Conservation (phyloP, 2,888 invertebrate species). For the Calameuta pallipes region DNA sequence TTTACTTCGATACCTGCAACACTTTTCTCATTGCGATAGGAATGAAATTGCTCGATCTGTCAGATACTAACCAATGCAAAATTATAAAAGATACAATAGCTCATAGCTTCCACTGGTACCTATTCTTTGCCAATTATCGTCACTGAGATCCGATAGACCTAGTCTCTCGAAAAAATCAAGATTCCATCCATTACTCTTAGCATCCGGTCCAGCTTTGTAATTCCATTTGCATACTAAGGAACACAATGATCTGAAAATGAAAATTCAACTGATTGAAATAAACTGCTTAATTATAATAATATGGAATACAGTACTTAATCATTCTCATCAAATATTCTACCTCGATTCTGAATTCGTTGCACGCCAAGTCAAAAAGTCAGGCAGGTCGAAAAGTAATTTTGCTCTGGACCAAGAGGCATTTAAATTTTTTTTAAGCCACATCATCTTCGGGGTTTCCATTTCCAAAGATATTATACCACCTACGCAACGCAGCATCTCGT, state of each 20-base stretch:
- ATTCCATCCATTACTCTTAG: conserved; percentile 75
- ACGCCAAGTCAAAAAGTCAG: conserved; percentile 94
- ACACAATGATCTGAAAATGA: conserved; percentile 80
- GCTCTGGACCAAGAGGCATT: conserved; percentile 76
- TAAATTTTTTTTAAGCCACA: conserved; percentile 89
- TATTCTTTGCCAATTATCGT: conserved; percentile 77
- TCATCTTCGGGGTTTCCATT: conserved; percentile 94
- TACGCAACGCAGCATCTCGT: conserved; percentile 84
- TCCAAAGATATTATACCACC: conserved; percentile 95
- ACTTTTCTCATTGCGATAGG: not conserved
- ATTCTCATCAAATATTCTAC: conserved; percentile 55
- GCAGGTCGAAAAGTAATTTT: conserved; percentile 88
- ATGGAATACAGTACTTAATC: conserved; percentile 2
- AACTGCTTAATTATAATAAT: conserved; percentile 13
- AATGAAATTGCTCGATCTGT: not conserved
- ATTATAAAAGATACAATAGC: not conserved
- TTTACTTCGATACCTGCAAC: conserved; percentile 69
- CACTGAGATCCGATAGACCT: conserved; percentile 79
- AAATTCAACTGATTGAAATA: conserved; percentile 14
- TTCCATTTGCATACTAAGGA: conserved; percentile 96
- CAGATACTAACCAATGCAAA: not conserved
- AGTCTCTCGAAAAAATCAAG: conserved; percentile 77
- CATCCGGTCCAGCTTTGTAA: conserved; percentile 76
- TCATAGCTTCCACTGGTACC: conserved; percentile 64
- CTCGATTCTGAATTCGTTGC: conserved; percentile 81